Percentiles rank a stretch among this genome's conserved stretches.
These are phyloP conservation scores for Pelochelys cantorii DNA, from an alignment of 2,797 vertebrate genomes.

Conservation along the genomic window DNA sequence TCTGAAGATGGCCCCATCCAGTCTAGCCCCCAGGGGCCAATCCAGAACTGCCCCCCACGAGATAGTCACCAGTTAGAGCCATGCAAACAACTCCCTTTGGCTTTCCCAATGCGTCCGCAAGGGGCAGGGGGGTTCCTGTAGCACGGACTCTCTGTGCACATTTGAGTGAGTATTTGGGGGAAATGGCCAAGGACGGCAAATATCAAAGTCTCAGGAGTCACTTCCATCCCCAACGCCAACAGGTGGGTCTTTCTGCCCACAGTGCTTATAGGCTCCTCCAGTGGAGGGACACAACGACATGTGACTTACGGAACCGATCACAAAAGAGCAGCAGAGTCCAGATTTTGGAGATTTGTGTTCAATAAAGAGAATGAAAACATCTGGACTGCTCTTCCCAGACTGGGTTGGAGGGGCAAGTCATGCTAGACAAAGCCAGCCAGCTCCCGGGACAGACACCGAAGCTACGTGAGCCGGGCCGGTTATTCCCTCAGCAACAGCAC, in stretches of 20 bases:
- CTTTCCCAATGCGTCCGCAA: not conserved
- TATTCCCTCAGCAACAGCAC: constrained; percentile 34
- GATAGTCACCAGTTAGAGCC: not conserved
- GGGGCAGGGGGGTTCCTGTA: not conserved
- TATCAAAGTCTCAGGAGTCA: constrained; percentile 20
- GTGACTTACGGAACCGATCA: not conserved
- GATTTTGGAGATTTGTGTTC: not conserved
- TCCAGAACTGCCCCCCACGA: not conserved
- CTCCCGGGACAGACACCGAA: not conserved
- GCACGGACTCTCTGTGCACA: not conserved
- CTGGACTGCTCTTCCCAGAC: not conserved
- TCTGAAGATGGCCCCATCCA: not conserved
- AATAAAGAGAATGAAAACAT: not conserved
- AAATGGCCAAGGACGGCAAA: not conserved
- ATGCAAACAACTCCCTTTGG: not conserved
- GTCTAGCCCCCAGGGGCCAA: not conserved
- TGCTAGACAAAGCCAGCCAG: not conserved
- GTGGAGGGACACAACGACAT: not conserved
- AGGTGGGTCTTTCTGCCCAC: not conserved
- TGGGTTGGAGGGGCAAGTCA: not conserved
- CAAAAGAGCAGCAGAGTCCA: not conserved
- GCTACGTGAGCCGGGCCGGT: not conserved
- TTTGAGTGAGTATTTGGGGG: not conserved
- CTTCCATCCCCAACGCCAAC: not conserved
- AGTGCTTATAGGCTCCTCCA: not conserved